phyloP scores from a whole-genome alignment of 2,797 vertebrate species.

The Kryptolebias ocellatus region DNA sequence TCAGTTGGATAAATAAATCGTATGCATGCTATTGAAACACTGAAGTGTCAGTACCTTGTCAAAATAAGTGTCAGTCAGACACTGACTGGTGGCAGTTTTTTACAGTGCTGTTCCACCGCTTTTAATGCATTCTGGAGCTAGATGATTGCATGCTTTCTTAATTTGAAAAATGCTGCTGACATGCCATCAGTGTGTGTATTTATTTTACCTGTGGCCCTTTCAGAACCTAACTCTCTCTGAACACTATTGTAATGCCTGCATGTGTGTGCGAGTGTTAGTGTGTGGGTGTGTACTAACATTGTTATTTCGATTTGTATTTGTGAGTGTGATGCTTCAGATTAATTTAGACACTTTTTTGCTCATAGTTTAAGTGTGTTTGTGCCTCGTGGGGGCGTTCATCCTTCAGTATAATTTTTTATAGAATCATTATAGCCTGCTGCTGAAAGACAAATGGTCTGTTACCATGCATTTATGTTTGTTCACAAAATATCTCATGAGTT shows the following conservation, averaged over 20 bases:
- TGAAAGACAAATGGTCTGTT: too few relatives aligned
- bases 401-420: neutral
- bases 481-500: too few relatives aligned
- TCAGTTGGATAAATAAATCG: constrained; percentile 30
- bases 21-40: neutral
- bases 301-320: too few relatives aligned
- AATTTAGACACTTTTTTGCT: constrained; percentile 10
- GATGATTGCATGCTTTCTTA: constrained; percentile 26
- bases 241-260: constrained; percentile 22
- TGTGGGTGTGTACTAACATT: neutral
- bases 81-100: constrained; percentile 25
- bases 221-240: constrained; percentile 30
- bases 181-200: constrained; percentile 55
- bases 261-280: neutral
- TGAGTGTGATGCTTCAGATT: constrained; percentile 1
- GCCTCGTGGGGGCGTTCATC: neutral
- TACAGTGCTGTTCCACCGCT: constrained; percentile 24
- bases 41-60: constrained; percentile 40
- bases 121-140: constrained; percentile 24
- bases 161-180: constrained; percentile 60
- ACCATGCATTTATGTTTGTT: too few relatives aligned
- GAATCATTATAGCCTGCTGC: neutral
- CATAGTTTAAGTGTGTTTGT: neutral
- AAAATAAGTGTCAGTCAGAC: constrained; percentile 20
- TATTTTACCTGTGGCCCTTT: constrained; percentile 50